Base-by-base conservation (phyloP, 2,888 invertebrate species). In the Eustalomyia histrio region DNA sequence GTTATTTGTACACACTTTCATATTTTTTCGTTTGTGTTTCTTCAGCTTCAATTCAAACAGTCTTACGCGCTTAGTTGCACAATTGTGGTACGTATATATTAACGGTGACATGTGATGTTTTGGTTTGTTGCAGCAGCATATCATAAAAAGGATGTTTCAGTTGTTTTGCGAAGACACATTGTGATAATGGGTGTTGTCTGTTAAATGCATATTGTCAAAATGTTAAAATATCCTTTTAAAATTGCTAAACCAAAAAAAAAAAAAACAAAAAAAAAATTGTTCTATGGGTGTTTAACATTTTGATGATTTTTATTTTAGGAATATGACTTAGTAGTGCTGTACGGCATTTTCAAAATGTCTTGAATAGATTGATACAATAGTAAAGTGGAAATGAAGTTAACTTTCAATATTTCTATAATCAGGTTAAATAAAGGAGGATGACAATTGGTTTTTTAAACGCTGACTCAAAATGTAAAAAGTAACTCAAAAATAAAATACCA, bases 61-160 rank as follows among this genome's bases (percentile, higher is more conserved):
- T 29, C 24, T n/a, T 47, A n/a, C 5, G 14, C 14, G 39, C 39
- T 29, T 1, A 29, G 29, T 29, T 3, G 7, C 3, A 29, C 29
- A 29, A 3, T 29, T 29, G 29, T 29, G 39, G 12, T 12, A 67
- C 39, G n/a, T n/a, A 14, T 17, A 67, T 67, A 14, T 14, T 21
- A 67, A 35, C 21, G 65, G 35, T 53, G 65, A 55, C 55, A 67
- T 67, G 65, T 67, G 65, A 53, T 53, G 35, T 18, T 55, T 67
- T 67, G 35, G 17, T 39, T 39, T 55, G 18, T 9, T 35, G 14
- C 53, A 67, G 14, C 18, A 52, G 50, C 10, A 58, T 58, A 58
- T n/a, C 58, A 12, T 12, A 39, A 12, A 39, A 12, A 12, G 14
- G 2, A 39, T n/a, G 5, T n/a, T 47, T 47, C 6, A n/a, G 4